Base-by-base conservation (phyloP, 2,113 vertebrate species). In the Circaetus gallicus region DNA sequence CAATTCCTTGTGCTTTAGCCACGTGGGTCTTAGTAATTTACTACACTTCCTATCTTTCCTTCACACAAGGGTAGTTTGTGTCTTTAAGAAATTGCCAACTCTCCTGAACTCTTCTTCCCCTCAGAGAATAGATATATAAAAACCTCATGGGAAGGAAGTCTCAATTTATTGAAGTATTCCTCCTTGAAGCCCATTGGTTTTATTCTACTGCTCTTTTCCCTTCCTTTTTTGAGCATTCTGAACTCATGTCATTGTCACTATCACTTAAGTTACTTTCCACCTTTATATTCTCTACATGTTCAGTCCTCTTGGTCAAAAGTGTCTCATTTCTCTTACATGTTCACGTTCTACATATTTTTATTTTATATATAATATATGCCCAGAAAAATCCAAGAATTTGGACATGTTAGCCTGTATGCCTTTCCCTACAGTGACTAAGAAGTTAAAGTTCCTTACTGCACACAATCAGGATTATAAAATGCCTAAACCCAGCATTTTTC, bases 11-110 rank as follows among this genome's bases (percentile, higher is more conserved):
- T 77, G 78, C 84, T 89, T 82, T 63, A 82, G 92, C 95, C 92
- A 95, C 94, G 66, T 85, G 77, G 31, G 90, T 85, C 91, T 82
- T 66, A 73, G 62, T 97, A 90, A 97, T 95, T 96, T 97, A 94
- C 96, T 93, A 61, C 91, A 86, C 82, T 95, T 97, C 78, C 93
- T 80, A 65, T 90, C 93, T 91, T 93, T 61, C 82, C 91, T 96
- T 94, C 59, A 82, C 82, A 91, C 25, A 52, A 58, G 90, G 71
- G 45, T 88, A 82, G 70, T 88, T 82, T 73, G 53, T 72, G 78
- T 82, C 93, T 90, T 90, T 92, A 86, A 42, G 82, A 88, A 95
- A 85, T 74, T 83, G 93, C 90, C 96, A 97, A 10, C 90, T 96
- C 62, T 90, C 90, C 92, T 93, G 96, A 94, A 94, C 90, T 95